phyloP scores from a whole-genome alignment of 2,797 vertebrate genomes.

The Acrocephalus scirpaceus region DNA sequence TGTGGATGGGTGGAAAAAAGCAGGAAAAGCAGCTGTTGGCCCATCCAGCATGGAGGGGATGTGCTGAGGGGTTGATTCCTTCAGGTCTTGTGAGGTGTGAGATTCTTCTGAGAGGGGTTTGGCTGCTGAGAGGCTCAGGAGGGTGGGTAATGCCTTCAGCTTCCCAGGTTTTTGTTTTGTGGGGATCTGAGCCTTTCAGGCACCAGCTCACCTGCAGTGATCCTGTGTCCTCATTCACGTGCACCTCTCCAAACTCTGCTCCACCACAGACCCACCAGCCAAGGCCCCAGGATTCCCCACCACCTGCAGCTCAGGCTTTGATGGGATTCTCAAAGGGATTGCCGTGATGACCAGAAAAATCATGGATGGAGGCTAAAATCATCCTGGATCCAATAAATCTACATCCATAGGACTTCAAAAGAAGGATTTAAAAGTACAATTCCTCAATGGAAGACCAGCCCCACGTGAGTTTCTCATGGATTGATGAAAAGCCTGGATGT shows the following conservation, averaged over 20 bases:
- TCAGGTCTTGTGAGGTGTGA: neutral
- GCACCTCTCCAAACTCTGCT: too few relatives aligned
- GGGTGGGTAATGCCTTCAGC: neutral
- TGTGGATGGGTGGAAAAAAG: neutral
- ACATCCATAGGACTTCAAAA: accelerated
- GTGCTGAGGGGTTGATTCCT: neutral
- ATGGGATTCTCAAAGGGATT: neutral
- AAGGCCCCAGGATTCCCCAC: neutral
- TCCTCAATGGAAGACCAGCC: neutral
- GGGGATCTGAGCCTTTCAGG: neutral
- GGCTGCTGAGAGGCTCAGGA: neutral
- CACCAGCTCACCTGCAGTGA: neutral
- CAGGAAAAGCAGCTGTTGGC: neutral
- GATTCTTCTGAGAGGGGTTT: neutral
- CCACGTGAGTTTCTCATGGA: neutral
- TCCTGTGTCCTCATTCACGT: accelerated
- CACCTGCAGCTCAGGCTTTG: neutral
- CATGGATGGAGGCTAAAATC: neutral
- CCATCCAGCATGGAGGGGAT: neutral
- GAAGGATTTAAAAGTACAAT: neutral
- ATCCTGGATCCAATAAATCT: neutral
- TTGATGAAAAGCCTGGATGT: too few relatives aligned
- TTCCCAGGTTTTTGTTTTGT: neutral
- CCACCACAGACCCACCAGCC: neutral
- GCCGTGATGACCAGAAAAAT: neutral